Evolutionary conservation across 2,797 vertebrate species (phyloP).

Genomic region (Benthosema pterotum): DNA sequence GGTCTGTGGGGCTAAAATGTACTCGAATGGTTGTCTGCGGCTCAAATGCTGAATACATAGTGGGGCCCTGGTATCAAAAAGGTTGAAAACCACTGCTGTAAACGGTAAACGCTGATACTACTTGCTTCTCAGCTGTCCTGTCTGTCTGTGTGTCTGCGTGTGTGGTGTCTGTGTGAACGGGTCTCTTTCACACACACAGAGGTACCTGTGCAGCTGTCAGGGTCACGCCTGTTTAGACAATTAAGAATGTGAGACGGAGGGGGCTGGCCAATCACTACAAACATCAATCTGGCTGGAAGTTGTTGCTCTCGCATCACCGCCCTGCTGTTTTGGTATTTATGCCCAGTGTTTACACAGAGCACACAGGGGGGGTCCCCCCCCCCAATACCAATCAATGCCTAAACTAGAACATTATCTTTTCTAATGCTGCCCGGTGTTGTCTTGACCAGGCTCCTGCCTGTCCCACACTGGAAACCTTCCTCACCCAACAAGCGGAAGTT

Average conservation of each 20-base stretch:
- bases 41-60: no score
- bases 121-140: slow-evolving; percentile 42
- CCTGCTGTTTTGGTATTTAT: slow-evolving; percentile 84
- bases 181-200: slow-evolving; percentile 25
- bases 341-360: slow-evolving; percentile 79
- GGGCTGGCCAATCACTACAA: slow-evolving; percentile 65
- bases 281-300: slow-evolving; percentile 74
- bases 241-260: slow-evolving; percentile 63
- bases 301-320: slow-evolving; percentile 73
- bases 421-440: slow-evolving; percentile 50
- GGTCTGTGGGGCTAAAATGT: no score
- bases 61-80: no score
- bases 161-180: slow-evolving; percentile 33
- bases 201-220: slow-evolving; percentile 77
- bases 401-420: slow-evolving; percentile 62
- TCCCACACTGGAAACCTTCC: slow-evolving; percentile 1
- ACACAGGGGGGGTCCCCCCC: slow-evolving; percentile 64
- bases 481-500: slow-evolving; percentile 49
- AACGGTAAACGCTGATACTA: slow-evolving; percentile 5
- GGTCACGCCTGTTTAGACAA: slow-evolving; percentile 73
- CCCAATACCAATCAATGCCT: slow-evolving; percentile 80
- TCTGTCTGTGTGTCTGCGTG: no score
- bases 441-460: slow-evolving; percentile 20
- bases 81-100: no score
- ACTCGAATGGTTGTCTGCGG: no score